phyloP scores from a whole-genome alignment of 2,113 vertebrate species.

The Trematocara variabile region DNA sequence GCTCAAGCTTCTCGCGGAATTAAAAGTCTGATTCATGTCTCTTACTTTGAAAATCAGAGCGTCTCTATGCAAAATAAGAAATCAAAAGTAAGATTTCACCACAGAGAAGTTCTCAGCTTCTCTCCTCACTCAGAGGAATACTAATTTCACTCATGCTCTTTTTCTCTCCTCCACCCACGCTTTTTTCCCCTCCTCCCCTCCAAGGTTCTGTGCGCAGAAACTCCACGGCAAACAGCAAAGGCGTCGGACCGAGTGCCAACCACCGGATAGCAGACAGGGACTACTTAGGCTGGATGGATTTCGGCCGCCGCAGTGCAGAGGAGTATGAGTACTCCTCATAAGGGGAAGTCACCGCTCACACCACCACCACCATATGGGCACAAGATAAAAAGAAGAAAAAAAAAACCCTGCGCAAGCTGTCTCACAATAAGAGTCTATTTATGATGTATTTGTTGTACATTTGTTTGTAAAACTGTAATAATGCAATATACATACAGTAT shows the following conservation, averaged over 20 bases:
- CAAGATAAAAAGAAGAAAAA: constrained; percentile 43
- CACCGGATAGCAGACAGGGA: constrained; percentile 95
- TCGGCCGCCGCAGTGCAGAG: constrained; percentile 92
- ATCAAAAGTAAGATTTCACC: background rate
- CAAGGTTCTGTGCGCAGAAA: constrained; percentile 82
- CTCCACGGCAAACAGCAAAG: constrained; percentile 77
- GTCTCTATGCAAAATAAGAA: background rate
- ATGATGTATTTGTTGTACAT: constrained; percentile 83
- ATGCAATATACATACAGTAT: constrained; percentile 76
- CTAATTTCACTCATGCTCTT: background rate
- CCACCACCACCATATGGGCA: constrained; percentile 50
- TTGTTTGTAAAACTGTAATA: constrained; percentile 81
- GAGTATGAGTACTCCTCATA: constrained; percentile 92
- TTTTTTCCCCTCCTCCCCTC: background rate
- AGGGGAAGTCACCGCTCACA: constrained; percentile 7
- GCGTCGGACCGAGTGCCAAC: constrained; percentile 73
- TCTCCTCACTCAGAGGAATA: background rate
- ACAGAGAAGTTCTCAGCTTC: background rate
- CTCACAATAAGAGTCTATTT: constrained; percentile 77
- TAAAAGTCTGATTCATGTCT: background rate
- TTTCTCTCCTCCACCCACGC: background rate
- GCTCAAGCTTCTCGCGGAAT: background rate
- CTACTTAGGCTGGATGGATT: constrained; percentile 99
- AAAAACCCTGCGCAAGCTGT: constrained; percentile 38
- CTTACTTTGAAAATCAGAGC: background rate